Percentiles rank a stretch among this genome's conserved stretches.
Conservation (phyloP, 2,888 invertebrate genomes). For the Cheilosia impressa region DNA sequence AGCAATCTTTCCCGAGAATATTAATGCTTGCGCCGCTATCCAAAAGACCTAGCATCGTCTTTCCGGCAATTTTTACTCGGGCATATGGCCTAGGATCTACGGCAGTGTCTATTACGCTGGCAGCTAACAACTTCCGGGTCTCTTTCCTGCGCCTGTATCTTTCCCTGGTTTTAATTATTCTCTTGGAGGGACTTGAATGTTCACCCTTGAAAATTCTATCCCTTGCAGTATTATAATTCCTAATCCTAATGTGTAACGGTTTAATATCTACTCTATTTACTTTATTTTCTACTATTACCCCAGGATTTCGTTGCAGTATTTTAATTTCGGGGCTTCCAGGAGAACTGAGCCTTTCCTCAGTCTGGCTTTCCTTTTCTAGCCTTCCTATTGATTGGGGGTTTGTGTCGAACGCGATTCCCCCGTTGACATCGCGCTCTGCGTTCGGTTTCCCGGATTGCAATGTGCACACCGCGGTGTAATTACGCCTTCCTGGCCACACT, state of each 20-base stretch:
- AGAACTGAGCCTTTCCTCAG: too few relatives aligned
- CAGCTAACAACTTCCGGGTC: background rate
- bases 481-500: too few relatives aligned
- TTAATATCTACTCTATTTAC: background rate
- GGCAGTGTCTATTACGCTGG: background rate
- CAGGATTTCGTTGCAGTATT: too few relatives aligned
- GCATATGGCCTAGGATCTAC: constrained; percentile 3
- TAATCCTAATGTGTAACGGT: constrained; percentile 3
- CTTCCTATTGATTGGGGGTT: too few relatives aligned
- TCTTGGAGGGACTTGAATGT: background rate
- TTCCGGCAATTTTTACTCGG: background rate
- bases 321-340: too few relatives aligned
- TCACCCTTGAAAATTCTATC: constrained; percentile 17
- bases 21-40: constrained; percentile 51
- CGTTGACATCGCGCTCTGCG: background rate
- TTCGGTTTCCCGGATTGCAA: background rate
- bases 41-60: constrained; percentile 6
- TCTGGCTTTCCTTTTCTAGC: too few relatives aligned
- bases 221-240: background rate
- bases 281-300: background rate
- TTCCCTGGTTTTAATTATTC: background rate
- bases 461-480: too few relatives aligned
- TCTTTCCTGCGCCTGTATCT: background rate
- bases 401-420: too few relatives aligned
- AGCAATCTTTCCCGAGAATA: constrained; percentile 18